These are phyloP conservation scores for Mus pahari DNA, from an alignment of 2,113 vertebrate genomes.

Conservation along the genomic window DNA sequence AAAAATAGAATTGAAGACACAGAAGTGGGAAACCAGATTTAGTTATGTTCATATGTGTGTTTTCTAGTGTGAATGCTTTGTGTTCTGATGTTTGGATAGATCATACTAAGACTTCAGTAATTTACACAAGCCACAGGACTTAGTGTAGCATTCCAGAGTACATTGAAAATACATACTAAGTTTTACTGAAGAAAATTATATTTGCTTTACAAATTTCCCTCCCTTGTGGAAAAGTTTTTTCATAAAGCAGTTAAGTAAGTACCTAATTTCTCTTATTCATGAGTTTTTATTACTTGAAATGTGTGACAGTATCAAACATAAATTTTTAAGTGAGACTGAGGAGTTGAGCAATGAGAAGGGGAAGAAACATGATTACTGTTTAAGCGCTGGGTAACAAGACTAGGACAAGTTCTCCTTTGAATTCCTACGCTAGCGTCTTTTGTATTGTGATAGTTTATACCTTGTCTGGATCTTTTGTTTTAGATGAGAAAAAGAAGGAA, in stretches of 20 bases:
- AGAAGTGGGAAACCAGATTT: neutral
- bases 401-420: neutral
- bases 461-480: slow-evolving; percentile 63
- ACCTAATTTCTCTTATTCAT: neutral
- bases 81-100: neutral
- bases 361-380: slow-evolving; percentile 28
- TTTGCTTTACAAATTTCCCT: neutral
- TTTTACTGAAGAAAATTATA: slow-evolving; percentile 44
- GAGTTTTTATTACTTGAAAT: slow-evolving; percentile 43
- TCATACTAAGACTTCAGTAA: slow-evolving; percentile 31
- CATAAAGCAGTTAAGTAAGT: neutral
- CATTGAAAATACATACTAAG: neutral
- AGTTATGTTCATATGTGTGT: neutral
- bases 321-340: neutral
- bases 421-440: neutral
- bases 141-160: neutral
- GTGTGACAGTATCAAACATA: neutral
- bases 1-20: neutral
- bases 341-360: neutral
- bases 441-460: neutral
- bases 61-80: neutral
- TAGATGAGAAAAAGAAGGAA: slow-evolving; percentile 93
- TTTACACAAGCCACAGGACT: neutral
- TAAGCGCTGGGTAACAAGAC: neutral
- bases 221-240: neutral